phyloP scores from a whole-genome alignment of 2,888 invertebrate genomes.

The Ophioninae sp. region DNA sequence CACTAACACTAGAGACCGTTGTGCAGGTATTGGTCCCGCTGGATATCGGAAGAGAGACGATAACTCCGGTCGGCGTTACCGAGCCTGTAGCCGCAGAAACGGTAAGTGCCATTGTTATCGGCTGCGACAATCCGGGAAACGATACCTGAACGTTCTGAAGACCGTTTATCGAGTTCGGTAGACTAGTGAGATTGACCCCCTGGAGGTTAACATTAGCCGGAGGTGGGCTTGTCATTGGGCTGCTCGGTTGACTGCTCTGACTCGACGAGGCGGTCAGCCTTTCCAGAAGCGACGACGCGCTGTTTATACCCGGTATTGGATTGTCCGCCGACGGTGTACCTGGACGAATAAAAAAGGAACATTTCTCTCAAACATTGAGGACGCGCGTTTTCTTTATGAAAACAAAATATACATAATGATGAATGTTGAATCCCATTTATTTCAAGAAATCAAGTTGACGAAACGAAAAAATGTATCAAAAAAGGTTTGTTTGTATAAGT shows the following conservation, averaged over 20 bases:
- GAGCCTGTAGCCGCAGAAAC: conserved; percentile 85
- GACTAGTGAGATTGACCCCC: conserved; percentile 88
- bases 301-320: conserved; percentile 83
- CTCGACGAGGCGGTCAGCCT: conserved; percentile 82
- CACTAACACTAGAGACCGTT: conserved; percentile 79
- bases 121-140: conserved; percentile 92
- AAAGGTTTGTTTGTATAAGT: no score
- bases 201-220: conserved; percentile 84
- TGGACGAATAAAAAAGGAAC: conserved; percentile 34
- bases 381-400: neutral
- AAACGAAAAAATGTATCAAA: no score
- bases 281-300: conserved; percentile 82
- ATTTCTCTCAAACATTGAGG: neutral
- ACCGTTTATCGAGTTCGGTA: conserved; percentile 86
- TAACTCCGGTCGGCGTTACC: conserved; percentile 83
- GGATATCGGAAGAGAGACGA: conserved; percentile 86
- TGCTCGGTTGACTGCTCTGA: conserved; percentile 74
- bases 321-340: conserved; percentile 85
- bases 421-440: no score
- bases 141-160: conserved; percentile 90
- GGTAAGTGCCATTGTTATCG: conserved; percentile 90
- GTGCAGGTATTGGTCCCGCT: conserved; percentile 80
- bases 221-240: conserved; percentile 82
- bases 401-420: neutral
- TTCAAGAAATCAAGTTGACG: no score